Evolutionary conservation across 2,113 vertebrate genomes (phyloP).

Genomic region (Petroica traversi): DNA sequence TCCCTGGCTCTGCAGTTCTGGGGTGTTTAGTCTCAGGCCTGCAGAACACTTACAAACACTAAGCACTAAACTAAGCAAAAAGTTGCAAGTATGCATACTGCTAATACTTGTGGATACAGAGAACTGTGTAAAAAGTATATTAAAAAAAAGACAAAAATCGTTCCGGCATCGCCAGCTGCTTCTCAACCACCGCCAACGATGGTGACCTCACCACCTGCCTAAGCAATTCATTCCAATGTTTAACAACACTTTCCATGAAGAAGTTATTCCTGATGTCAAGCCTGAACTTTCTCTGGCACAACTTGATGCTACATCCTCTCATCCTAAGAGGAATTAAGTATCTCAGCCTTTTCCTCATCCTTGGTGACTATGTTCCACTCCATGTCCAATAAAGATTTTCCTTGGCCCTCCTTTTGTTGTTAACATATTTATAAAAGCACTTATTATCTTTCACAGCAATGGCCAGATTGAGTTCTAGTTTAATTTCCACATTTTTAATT

Average conservation of each 20-base stretch:
- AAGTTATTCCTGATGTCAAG: background rate
- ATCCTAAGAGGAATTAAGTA: background rate
- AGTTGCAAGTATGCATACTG: no score
- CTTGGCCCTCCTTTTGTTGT: background rate
- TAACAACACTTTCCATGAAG: background rate
- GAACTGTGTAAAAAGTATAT: no score
- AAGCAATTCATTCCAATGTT: background rate
- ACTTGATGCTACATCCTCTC: background rate
- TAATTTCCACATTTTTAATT: background rate
- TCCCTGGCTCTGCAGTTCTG: no score
- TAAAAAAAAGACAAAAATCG: no score
- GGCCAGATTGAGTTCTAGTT: background rate
- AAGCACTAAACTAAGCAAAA: no score
- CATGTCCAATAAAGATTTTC: background rate
- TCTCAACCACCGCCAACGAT: fast-evolving
- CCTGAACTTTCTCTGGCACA: background rate
- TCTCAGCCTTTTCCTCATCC: background rate
- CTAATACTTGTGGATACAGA: no score
- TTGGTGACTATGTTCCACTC: background rate
- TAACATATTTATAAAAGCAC: background rate
- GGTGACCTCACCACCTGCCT: background rate
- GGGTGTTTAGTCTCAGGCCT: no score
- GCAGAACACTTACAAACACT: no score
- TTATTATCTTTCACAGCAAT: background rate
- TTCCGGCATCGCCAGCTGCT: no score